A percentile compares a stretch with the other conserved stretches of the same genome.
Evolutionary conservation across 2,113 vertebrate species (phyloP).

Genomic region (Petrocephalus zakoni): DNA sequence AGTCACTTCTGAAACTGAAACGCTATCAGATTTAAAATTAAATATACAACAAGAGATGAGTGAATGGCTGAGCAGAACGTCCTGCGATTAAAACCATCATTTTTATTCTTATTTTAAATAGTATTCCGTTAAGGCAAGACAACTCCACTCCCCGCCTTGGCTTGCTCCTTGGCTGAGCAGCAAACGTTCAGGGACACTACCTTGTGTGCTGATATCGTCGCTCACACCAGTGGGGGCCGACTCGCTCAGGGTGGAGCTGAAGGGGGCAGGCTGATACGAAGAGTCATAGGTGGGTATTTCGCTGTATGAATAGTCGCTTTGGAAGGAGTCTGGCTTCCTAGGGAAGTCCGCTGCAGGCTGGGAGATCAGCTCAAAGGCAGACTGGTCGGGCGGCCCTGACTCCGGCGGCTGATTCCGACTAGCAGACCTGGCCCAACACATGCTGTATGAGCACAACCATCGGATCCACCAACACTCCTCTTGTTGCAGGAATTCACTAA

Average conservation of each 20-base stretch:
- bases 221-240: slow-evolving; percentile 60
- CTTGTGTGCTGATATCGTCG: slow-evolving; percentile 26
- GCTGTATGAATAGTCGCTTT: slow-evolving; percentile 51
- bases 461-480: neutral
- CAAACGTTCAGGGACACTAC: slow-evolving; percentile 2
- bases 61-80: neutral
- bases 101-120: neutral
- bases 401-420: slow-evolving; percentile 53
- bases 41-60: neutral
- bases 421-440: slow-evolving; percentile 46
- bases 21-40: neutral
- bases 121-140: neutral
- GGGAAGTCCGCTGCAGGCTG: slow-evolving; percentile 31
- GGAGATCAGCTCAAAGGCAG: slow-evolving; percentile 42
- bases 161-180: neutral
- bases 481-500: neutral
- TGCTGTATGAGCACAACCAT: neutral
- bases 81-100: neutral
- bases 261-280: slow-evolving; percentile 59
- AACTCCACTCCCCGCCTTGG: neutral
- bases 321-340: slow-evolving; percentile 50
- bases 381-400: slow-evolving; percentile 39
- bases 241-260: slow-evolving; percentile 72
- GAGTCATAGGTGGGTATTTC: slow-evolving; percentile 44
- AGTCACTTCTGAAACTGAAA: neutral